These are phyloP conservation scores for Chaitophorus viminalis DNA, from an alignment of 2,888 invertebrate genomes.

Conservation along the genomic window DNA sequence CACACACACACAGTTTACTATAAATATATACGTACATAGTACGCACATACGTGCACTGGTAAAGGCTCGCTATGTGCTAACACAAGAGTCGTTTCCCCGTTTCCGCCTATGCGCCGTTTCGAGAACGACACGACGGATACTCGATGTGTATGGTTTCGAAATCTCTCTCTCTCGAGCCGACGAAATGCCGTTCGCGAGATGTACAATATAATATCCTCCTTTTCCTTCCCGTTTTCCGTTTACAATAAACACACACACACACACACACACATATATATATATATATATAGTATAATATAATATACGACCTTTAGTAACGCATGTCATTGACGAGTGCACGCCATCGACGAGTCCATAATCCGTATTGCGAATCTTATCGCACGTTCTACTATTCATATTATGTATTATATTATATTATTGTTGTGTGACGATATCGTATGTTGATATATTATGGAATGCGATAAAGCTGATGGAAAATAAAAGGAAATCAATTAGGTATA, in stretches of 20 bases:
- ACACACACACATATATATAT: no score
- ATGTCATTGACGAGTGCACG: no score
- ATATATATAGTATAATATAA: no score
- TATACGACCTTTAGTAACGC: no score
- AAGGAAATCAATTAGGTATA: not conserved
- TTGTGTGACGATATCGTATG: not conserved
- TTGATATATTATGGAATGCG: not conserved
- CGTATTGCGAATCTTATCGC: not conserved
- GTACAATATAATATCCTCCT: not conserved
- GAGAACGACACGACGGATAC: not conserved
- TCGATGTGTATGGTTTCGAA: not conserved
- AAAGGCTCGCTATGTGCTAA: not conserved
- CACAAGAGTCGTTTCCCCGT: constrained; percentile 5
- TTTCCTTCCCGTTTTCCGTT: not conserved
- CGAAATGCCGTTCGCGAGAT: not conserved
- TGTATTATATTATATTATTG: not conserved
- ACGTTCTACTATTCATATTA: not conserved
- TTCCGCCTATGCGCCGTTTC: not conserved
- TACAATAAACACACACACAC: no score
- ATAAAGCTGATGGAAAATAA: not conserved
- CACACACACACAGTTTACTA: no score
- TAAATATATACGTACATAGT: not conserved
- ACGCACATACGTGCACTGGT: not conserved
- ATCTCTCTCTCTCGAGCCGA: not conserved
- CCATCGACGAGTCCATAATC: not conserved